These are phyloP conservation scores for Galeruca laticollis DNA, from an alignment of 2,888 invertebrate species.

Conservation along the genomic window DNA sequence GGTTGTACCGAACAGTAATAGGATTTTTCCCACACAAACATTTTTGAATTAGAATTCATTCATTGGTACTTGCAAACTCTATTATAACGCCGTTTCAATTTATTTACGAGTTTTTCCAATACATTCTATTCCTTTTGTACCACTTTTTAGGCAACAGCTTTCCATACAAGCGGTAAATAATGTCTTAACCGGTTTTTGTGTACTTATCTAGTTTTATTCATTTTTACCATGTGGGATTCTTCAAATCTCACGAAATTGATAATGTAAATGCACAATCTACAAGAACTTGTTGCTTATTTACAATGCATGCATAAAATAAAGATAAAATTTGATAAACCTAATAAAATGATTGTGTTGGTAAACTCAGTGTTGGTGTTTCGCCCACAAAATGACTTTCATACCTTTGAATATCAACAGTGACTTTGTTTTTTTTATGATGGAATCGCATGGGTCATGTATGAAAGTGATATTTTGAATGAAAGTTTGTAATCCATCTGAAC, in stretches of 20 bases:
- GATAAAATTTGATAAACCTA: constrained; percentile 39
- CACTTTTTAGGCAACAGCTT: neutral
- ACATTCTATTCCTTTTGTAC: no score
- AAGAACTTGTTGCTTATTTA: constrained; percentile 22
- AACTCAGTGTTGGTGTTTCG: constrained; percentile 41
- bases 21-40: no score
- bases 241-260: constrained; percentile 10
- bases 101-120: no score
- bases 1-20: no score
- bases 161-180: neutral
- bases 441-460: constrained; percentile 7
- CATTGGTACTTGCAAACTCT: no score
- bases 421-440: constrained; percentile 33
- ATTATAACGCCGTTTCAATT: no score
- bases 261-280: constrained; percentile 11
- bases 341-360: constrained; percentile 41
- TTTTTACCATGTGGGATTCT: constrained; percentile 5
- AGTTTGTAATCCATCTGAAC: neutral
- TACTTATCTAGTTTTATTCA: constrained; percentile 1
- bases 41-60: no score
- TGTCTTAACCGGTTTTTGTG: neutral
- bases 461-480: neutral
- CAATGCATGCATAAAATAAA: constrained; percentile 36
- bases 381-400: constrained; percentile 39
- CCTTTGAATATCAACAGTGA: no score